These are phyloP conservation scores for Onychostoma macrolepis DNA, from an alignment of 2,113 vertebrate genomes.

Conservation along the genomic window DNA sequence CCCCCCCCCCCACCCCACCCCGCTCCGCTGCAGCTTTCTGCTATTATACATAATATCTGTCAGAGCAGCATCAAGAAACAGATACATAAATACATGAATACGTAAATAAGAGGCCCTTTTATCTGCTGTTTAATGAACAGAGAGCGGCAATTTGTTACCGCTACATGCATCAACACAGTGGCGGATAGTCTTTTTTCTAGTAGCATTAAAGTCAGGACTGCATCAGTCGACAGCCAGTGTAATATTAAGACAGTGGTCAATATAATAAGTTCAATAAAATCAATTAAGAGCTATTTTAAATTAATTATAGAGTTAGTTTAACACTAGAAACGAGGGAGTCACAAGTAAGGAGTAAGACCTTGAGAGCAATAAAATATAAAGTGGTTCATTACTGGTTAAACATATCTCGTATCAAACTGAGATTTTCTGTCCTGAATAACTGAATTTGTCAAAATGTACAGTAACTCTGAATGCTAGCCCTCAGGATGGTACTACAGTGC, in stretches of 20 bases:
- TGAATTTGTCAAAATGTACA: constrained; percentile 20
- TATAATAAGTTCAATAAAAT: background rate
- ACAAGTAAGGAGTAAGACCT: background rate
- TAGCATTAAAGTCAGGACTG: constrained; percentile 27
- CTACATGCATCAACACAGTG: constrained; percentile 18
- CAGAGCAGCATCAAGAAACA: constrained; percentile 52
- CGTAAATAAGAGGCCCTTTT: constrained; percentile 51
- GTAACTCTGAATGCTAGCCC: constrained; percentile 24
- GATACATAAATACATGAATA: constrained; percentile 53
- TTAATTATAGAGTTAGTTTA: background rate
- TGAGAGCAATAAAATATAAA: background rate
- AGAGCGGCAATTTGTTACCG: constrained; percentile 44
- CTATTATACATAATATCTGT: constrained; percentile 56
- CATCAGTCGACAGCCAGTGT: background rate
- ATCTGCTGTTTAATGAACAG: constrained; percentile 55
- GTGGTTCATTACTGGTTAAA: background rate
- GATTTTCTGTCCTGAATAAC: background rate
- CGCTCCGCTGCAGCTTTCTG: constrained; percentile 21
- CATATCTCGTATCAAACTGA: background rate
- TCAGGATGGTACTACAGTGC: constrained; percentile 39
- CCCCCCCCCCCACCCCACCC: background rate
- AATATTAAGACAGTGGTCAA: constrained; percentile 6
- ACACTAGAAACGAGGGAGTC: background rate
- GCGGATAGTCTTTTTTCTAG: constrained; percentile 19
- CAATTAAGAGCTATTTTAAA: background rate